A percentile compares a stretch with the other conserved stretches of the same genome.
These are phyloP conservation scores for Enteromius treurensis DNA, from an alignment of 2,797 vertebrate genomes.

Conservation along the genomic window DNA sequence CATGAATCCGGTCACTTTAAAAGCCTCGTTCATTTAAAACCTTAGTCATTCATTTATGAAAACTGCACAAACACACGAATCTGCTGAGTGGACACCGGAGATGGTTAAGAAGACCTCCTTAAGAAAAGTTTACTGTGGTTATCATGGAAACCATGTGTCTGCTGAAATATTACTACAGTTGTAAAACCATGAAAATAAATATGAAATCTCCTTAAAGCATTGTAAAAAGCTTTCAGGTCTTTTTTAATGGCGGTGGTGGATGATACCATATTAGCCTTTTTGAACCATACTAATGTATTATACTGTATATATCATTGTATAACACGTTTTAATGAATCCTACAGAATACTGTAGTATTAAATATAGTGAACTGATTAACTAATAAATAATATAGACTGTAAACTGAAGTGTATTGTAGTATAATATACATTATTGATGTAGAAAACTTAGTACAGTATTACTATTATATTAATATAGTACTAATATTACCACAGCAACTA, in stretches of 20 bases:
- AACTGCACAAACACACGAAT: background rate
- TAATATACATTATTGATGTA: too few relatives aligned
- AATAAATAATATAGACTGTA: too few relatives aligned
- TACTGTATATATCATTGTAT: too few relatives aligned
- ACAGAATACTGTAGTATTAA: too few relatives aligned
- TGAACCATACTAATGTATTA: too few relatives aligned
- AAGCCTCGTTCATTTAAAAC: background rate
- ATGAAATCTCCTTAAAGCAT: background rate
- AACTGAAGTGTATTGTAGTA: too few relatives aligned
- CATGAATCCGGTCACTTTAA: background rate
- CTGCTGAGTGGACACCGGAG: background rate
- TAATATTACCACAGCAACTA: too few relatives aligned
- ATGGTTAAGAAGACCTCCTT: background rate
- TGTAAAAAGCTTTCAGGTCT: background rate
- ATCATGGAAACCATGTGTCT: background rate
- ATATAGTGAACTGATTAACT: too few relatives aligned
- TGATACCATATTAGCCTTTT: background rate
- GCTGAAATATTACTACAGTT: background rate
- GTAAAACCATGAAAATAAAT: background rate
- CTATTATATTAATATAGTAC: too few relatives aligned
- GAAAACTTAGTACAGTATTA: too few relatives aligned
- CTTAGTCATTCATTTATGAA: conserved; percentile 30
- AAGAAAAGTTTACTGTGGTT: background rate
- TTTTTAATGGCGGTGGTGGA: background rate
- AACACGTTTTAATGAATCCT: too few relatives aligned